Percentiles rank a stretch among this genome's conserved stretches.
Conservation (phyloP, 2,113 vertebrate genomes). For the Tor tambroides region DNA sequence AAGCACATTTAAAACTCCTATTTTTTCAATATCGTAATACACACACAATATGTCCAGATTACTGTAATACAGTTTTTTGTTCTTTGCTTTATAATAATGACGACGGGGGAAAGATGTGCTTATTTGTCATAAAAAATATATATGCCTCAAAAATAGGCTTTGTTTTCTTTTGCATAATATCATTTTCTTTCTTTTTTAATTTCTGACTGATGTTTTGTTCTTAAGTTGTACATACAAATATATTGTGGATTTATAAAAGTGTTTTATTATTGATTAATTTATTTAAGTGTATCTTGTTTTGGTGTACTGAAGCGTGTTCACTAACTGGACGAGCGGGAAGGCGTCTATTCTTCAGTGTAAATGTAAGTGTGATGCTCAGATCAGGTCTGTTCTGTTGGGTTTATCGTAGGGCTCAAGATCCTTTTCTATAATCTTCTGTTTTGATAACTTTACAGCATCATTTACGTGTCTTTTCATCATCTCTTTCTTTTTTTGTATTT, state of each 20-base stretch:
- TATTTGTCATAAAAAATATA: not conserved
- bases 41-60: not conserved
- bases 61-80: not conserved
- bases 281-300: conserved; percentile 65
- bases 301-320: conserved; percentile 66
- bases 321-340: conserved; percentile 62
- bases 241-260: conserved; percentile 74
- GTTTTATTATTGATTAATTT: conserved; percentile 82
- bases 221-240: conserved; percentile 75
- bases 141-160: not conserved
- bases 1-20: not conserved
- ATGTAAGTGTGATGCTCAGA: conserved; percentile 16
- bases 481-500: not conserved
- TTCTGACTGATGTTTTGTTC: conserved; percentile 34
- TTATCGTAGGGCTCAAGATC: conserved; percentile 27
- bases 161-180: not conserved
- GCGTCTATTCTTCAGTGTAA: conserved; percentile 34
- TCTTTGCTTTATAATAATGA: not conserved
- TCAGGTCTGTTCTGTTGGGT: not conserved
- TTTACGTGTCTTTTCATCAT: not conserved
- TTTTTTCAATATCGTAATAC: no score
- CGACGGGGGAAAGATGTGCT: not conserved
- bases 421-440: conserved; percentile 40
- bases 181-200: not conserved
- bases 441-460: conserved; percentile 35